phyloP scores from a whole-genome alignment of 2,113 vertebrate genomes.

The Cochlearius cochlearius region DNA sequence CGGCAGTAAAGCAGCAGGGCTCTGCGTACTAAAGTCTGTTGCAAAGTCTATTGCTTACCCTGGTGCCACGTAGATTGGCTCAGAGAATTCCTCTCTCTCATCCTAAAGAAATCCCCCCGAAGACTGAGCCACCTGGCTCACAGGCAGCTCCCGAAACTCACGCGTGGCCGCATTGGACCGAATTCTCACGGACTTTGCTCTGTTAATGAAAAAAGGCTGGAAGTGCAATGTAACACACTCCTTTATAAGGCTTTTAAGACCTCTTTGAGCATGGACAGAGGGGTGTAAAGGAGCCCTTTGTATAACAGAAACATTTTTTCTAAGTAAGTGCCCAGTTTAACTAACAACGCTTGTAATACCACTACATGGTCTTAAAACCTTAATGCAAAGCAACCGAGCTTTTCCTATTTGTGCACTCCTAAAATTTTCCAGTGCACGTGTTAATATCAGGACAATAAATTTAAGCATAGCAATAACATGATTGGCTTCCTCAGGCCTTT shows the following conservation, averaged over 20 bases:
- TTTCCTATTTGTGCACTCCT: not conserved
- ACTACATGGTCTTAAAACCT: not conserved
- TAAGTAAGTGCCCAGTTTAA: not conserved
- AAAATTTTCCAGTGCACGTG: not conserved
- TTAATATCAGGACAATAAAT: not conserved
- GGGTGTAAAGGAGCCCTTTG: not conserved
- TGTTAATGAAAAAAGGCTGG: not conserved
- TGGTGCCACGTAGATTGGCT: not conserved
- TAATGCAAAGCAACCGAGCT: not conserved
- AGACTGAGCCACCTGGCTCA: not conserved
- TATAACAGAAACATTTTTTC: not conserved
- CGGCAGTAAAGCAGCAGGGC: constrained; percentile 33
- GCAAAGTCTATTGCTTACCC: not conserved
- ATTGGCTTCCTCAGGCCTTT: not conserved
- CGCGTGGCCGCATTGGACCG: not conserved
- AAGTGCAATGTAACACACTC: not conserved
- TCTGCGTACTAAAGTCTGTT: not conserved
- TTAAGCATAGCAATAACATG: not conserved
- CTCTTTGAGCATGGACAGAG: not conserved
- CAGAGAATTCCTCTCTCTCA: not conserved
- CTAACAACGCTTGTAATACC: not conserved
- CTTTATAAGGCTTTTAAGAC: not conserved
- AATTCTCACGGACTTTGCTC: not conserved
- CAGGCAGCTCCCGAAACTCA: not conserved
- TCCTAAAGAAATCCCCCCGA: not conserved